Conservation (phyloP, 2,113 vertebrate species). For the Amphiprion percula region DNA sequence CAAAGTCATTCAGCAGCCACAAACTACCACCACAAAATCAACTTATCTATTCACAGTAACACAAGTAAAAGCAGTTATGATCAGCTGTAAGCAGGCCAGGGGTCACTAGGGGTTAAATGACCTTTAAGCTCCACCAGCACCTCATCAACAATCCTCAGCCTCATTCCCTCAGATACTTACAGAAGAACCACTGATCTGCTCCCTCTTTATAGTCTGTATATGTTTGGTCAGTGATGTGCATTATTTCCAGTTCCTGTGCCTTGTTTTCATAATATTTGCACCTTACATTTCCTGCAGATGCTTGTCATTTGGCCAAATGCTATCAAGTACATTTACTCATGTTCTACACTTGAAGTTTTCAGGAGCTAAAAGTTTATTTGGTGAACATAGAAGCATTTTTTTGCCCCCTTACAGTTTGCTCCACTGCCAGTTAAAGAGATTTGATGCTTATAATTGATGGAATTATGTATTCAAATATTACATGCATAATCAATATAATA, state of each 20-base stretch:
- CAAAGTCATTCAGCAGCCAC: not conserved
- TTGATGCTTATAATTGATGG: not conserved
- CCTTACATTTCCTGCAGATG: conserved; percentile 6
- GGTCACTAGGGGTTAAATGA: too few species aligned
- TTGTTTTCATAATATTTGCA: conserved; percentile 2
- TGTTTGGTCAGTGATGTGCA: not conserved
- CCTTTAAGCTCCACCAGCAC: not conserved
- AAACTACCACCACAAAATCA: not conserved
- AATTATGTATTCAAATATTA: too few species aligned
- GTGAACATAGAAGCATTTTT: too few species aligned
- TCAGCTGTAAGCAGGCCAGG: too few species aligned
- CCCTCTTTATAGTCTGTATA: not conserved
- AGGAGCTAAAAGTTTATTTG: too few species aligned
- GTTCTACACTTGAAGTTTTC: not conserved
- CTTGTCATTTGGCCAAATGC: not conserved
- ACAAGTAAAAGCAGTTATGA: too few species aligned
- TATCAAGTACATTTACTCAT: not conserved
- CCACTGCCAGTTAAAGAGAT: too few species aligned
- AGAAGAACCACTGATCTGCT: not conserved
- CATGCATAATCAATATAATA: too few species aligned
- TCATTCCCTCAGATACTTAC: not conserved
- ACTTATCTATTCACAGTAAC: too few species aligned
- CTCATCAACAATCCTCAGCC: not conserved
- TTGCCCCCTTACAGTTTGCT: too few species aligned
- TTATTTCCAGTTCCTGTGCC: conserved; percentile 5